Conservation (phyloP, 2,113 vertebrate species). For the Platanista minor region DNA sequence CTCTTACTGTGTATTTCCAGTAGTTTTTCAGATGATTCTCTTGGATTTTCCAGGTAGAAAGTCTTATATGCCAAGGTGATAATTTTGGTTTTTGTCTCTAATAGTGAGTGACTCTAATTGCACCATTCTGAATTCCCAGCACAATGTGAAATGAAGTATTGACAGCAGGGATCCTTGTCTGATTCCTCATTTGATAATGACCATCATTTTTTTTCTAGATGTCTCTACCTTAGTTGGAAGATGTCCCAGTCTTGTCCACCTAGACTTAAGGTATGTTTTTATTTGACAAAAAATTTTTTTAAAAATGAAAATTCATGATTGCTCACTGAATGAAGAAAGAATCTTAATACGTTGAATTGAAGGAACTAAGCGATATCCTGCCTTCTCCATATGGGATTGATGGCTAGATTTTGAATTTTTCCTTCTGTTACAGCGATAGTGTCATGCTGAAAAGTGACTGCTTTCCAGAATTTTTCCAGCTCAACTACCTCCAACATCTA, state of each 20-base stretch:
- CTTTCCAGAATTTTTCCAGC: constrained; percentile 85
- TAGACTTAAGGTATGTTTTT: constrained; percentile 92
- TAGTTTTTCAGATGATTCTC: background rate
- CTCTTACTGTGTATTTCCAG: background rate
- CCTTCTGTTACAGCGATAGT: constrained; percentile 87
- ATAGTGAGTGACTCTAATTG: background rate
- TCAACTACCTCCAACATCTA: constrained; percentile 85
- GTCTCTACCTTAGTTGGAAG: constrained; percentile 86
- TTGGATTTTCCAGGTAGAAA: background rate
- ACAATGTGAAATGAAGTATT: background rate
- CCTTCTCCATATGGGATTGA: background rate
- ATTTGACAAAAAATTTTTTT: background rate
- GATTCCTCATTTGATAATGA: background rate
- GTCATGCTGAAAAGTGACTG: constrained; percentile 89
- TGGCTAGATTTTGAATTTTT: background rate
- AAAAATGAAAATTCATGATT: background rate
- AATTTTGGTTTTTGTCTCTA: background rate
- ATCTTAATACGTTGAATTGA: background rate
- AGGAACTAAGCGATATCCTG: background rate
- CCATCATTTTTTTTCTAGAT: constrained; percentile 79
- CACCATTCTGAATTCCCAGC: background rate
- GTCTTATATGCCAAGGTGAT: background rate
- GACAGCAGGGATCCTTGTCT: background rate
- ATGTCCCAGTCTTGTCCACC: constrained; percentile 85
- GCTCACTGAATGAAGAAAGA: background rate